phyloP scores from a whole-genome alignment of 2,113 vertebrate genomes.

The Thryonomys swinderianus region DNA sequence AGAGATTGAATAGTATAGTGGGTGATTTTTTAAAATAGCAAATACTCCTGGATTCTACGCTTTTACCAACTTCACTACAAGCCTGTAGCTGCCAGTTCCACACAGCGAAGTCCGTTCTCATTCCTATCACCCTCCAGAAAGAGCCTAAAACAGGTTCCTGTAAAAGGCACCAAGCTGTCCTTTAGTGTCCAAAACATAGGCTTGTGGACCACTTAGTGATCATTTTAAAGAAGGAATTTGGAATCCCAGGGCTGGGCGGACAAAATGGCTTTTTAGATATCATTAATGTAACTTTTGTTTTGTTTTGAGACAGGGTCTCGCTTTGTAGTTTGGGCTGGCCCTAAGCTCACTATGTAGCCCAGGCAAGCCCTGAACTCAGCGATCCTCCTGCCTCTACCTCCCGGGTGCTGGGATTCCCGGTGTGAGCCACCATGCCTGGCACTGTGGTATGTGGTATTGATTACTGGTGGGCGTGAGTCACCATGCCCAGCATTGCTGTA shows the following conservation, averaged over 20 bases:
- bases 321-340: too few species aligned
- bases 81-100: not conserved
- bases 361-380: too few species aligned
- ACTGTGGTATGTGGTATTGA: too few species aligned
- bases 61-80: not conserved
- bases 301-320: too few species aligned
- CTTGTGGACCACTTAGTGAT: not conserved
- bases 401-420: too few species aligned
- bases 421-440: too few species aligned
- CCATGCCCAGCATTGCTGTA: too few species aligned
- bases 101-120: not conserved
- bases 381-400: too few species aligned
- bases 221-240: not conserved
- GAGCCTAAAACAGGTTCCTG: not conserved
- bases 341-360: too few species aligned
- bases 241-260: not conserved
- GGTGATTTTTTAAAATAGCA: not conserved
- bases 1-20: not conserved
- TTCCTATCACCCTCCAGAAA: not conserved
- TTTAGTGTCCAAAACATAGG: not conserved
- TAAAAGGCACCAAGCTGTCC: not conserved
- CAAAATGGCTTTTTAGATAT: not conserved
- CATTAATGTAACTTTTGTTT: too few species aligned
- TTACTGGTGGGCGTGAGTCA: too few species aligned
- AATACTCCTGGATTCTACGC: not conserved